These are phyloP conservation scores for Nestor notabilis DNA, from an alignment of 2,113 vertebrate species.

Conservation along the genomic window DNA sequence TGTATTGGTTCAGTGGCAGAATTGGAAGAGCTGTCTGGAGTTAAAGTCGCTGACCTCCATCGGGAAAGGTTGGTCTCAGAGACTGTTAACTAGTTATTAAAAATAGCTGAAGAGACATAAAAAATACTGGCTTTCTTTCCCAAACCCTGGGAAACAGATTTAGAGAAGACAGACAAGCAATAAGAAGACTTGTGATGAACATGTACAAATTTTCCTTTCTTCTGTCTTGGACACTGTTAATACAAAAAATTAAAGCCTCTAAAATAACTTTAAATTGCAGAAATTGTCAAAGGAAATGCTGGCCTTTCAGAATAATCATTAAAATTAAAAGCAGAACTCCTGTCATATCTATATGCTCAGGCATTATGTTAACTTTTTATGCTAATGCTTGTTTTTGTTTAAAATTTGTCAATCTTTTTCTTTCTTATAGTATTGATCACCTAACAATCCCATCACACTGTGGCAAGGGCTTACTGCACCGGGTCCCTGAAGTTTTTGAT, in stretches of 20 bases:
- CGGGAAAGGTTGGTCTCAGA: constrained; percentile 86
- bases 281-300: background rate
- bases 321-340: background rate
- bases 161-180: background rate
- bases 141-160: background rate
- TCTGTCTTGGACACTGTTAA: background rate
- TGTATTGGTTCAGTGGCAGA: constrained; percentile 91
- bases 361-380: fast-evolving
- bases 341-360: fast-evolving
- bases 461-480: constrained; percentile 84
- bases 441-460: constrained; percentile 86
- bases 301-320: background rate
- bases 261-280: background rate
- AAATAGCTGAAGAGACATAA: background rate
- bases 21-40: constrained; percentile 88
- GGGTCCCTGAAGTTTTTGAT: constrained; percentile 92
- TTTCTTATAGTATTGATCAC: constrained; percentile 80
- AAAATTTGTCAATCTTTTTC: background rate
- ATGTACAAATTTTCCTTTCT: background rate
- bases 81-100: background rate
- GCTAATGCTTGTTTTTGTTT: background rate
- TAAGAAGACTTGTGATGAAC: background rate
- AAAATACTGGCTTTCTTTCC: background rate
- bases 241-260: background rate
- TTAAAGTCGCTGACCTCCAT: constrained; percentile 91